Evolutionary conservation across 2,888 invertebrate species (phyloP).

Genomic region (Drosophila limbata): DNA sequence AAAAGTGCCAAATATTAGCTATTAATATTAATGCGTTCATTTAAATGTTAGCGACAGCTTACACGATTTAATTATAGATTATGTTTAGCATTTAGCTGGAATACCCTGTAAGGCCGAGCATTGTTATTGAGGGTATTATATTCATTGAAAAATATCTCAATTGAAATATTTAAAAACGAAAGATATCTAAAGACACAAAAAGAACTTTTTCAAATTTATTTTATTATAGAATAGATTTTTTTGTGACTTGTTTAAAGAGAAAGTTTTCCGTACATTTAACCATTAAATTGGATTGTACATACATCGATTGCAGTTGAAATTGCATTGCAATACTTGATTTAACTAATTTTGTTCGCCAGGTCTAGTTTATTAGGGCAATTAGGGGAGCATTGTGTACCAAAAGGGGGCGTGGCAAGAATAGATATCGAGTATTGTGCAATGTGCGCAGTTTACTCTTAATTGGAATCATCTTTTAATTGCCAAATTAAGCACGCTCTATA

Average conservation of each 20-base stretch:
- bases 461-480: conserved; percentile 78
- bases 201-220: neutral
- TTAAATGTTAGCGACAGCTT: conserved; percentile 54
- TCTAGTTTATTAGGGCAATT: conserved; percentile 61
- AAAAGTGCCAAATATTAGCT: conserved; percentile 67
- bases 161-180: neutral
- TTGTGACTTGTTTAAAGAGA: neutral
- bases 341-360: conserved; percentile 47
- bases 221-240: neutral
- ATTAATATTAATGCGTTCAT: conserved; percentile 75
- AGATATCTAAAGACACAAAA: no score
- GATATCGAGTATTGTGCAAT: conserved; percentile 27
- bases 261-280: neutral
- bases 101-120: conserved; percentile 1
- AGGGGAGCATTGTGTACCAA: conserved; percentile 40
- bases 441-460: conserved; percentile 62
- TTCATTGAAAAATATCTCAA: neutral
- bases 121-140: neutral
- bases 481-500: conserved; percentile 68
- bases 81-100: conserved; percentile 16
- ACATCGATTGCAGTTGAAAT: conserved; percentile 6
- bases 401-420: conserved; percentile 16
- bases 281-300: neutral
- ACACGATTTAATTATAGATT: conserved; percentile 79
- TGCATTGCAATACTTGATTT: conserved; percentile 51